Conservation (phyloP, 2,797 vertebrate species). For the Dermochelys coriacea region DNA sequence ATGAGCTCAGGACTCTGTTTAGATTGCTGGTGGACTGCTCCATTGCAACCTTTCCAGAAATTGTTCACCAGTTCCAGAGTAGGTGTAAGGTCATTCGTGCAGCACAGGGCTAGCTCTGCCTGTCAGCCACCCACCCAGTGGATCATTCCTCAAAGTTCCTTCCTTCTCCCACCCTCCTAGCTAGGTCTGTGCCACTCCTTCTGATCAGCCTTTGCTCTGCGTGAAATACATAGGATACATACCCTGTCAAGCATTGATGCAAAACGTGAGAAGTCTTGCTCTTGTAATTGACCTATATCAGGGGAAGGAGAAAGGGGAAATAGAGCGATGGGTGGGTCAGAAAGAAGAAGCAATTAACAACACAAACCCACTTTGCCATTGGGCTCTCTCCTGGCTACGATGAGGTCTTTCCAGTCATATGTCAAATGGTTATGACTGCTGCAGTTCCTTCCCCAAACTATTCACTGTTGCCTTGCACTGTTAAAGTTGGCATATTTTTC, state of each 20-base stretch:
- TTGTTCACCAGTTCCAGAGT: neutral
- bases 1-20: neutral
- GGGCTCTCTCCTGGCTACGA: too few relatives aligned
- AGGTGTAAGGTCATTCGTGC: neutral
- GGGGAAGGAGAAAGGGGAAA: neutral
- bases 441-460: neutral
- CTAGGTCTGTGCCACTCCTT: neutral
- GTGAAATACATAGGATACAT: too few relatives aligned
- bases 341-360: neutral
- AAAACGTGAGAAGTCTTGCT: neutral
- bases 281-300: neutral
- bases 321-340: neutral
- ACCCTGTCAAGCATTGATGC: neutral
- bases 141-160: neutral
- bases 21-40: neutral
- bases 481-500: neutral
- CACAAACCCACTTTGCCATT: neutral
- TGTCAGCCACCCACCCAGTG: too few relatives aligned
- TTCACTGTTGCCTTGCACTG: neutral
- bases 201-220: too few relatives aligned
- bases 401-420: too few relatives aligned
- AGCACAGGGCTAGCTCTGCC: neutral
- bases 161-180: neutral
- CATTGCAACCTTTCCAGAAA: neutral
- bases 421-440: neutral